phyloP scores from a whole-genome alignment of 1,140 invertebrate species.

The Muscidifurax raptorellus region DNA sequence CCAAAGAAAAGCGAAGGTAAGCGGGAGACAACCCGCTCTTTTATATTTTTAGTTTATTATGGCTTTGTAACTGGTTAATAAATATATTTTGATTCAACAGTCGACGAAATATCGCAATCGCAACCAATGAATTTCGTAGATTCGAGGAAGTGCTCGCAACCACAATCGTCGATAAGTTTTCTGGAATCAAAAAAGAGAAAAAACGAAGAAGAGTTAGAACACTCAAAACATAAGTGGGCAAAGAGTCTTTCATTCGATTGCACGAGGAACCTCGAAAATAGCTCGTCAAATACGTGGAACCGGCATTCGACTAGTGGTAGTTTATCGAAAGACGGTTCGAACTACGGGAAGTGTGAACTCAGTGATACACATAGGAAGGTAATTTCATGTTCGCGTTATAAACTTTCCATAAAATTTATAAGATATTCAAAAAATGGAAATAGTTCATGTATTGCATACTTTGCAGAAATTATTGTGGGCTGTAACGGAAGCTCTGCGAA shows the following conservation, averaged over 20 bases:
- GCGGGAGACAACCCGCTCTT: background rate
- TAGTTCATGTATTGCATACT: background rate
- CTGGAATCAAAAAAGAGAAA: slow-evolving; percentile 74
- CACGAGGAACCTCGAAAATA: slow-evolving; percentile 58
- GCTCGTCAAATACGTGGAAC: slow-evolving; percentile 56
- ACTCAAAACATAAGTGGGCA: slow-evolving; percentile 74
- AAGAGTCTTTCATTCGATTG: slow-evolving; percentile 80
- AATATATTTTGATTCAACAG: background rate
- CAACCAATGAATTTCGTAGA: slow-evolving; percentile 32
- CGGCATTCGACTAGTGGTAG: slow-evolving; percentile 61
- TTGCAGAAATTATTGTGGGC: slow-evolving; percentile 83
- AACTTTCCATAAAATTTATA: background rate
- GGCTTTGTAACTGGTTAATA: background rate
- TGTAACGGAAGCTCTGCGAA: slow-evolving; percentile 79
- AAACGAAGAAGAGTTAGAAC: slow-evolving; percentile 75
- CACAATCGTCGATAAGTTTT: slow-evolving; percentile 39
- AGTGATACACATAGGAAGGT: slow-evolving; percentile 81
- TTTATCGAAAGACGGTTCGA: slow-evolving; percentile 54
- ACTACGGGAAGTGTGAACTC: slow-evolving; percentile 71
- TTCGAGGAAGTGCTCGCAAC: background rate
- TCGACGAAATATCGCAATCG: background rate
- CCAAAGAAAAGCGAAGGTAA: slow-evolving; percentile 69
- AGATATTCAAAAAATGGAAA: background rate
- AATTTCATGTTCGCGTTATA: slow-evolving; percentile 37
- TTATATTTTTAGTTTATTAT: background rate